phyloP scores from a whole-genome alignment of 1,140 invertebrate species.

The Vollenhovia emeryi region DNA sequence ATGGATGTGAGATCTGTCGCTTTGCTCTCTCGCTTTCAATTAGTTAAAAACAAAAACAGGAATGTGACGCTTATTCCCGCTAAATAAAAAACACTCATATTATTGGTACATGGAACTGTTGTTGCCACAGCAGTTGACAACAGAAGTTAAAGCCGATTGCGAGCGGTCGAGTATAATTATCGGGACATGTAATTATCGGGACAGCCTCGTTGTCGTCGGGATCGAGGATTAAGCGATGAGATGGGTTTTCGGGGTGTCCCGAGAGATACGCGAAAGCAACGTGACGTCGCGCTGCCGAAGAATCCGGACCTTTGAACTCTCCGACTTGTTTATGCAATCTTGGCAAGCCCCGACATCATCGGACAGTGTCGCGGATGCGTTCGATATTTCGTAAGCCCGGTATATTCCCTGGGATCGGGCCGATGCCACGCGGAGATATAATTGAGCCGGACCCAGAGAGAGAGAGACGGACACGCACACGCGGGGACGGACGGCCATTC shows the following conservation, averaged over 20 bases:
- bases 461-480: background rate
- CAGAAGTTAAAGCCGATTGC: background rate
- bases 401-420: background rate
- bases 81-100: background rate
- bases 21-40: background rate
- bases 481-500: constrained; percentile 3
- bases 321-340: constrained; percentile 36
- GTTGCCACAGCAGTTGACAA: background rate
- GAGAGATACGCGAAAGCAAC: background rate
- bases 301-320: constrained; percentile 53
- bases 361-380: constrained; percentile 51
- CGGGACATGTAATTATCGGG: background rate
- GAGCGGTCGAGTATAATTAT: background rate
- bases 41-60: background rate
- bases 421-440: constrained; percentile 32
- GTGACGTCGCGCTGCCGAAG: background rate
- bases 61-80: background rate
- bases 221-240: background rate
- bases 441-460: constrained; percentile 21
- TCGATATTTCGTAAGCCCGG: constrained; percentile 37
- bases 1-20: background rate
- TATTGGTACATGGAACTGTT: background rate
- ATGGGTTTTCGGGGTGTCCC: background rate
- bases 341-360: constrained; percentile 15
- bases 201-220: background rate